Percentiles rank a stretch among this genome's conserved stretches.
Conservation (phyloP, 2,113 vertebrate species). For the Rallus limicola region DNA sequence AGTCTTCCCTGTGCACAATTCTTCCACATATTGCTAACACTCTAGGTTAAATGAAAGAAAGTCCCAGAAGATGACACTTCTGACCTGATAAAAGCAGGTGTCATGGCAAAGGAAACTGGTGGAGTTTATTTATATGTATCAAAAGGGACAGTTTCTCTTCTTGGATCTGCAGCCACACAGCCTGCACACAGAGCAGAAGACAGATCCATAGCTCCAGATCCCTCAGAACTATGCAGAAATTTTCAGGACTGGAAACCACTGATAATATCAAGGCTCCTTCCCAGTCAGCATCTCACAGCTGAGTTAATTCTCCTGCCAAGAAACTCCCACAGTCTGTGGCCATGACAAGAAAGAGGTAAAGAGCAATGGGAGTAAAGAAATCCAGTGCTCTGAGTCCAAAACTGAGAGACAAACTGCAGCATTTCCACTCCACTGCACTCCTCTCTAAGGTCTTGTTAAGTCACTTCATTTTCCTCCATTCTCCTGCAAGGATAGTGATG, state of each 20-base stretch:
- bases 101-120: not conserved
- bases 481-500: not conserved
- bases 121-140: not conserved
- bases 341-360: not conserved
- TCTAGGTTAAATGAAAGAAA: not conserved
- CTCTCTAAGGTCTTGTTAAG: not conserved
- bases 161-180: not conserved
- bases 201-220: rapidly evolving
- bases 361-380: not conserved
- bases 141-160: not conserved
- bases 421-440: not conserved
- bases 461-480: not conserved
- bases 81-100: not conserved
- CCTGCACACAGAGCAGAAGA: not conserved
- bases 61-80: not conserved
- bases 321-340: not conserved
- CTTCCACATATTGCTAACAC: not conserved
- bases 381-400: not conserved
- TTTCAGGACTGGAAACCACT: not conserved
- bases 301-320: not conserved
- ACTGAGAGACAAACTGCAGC: not conserved
- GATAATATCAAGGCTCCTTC: not conserved
- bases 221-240: not conserved
- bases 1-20: not conserved
- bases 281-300: not conserved